Evolutionary conservation across 92 coral and sea anemone genomes (phyloP), one percentile per base, ranked within the genome.

Genomic region (Scolanthus callimorphus): DNA sequence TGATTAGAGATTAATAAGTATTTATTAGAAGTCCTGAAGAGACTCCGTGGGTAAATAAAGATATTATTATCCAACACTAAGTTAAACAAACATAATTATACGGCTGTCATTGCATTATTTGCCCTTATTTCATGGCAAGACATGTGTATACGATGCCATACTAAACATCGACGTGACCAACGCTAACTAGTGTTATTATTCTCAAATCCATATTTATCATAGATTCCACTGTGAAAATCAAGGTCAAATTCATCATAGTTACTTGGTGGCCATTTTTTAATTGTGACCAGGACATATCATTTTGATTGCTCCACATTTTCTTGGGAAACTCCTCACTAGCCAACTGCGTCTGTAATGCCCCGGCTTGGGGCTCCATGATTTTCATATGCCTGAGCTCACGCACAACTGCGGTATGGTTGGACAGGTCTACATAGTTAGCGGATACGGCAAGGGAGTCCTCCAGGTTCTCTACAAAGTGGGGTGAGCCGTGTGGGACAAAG

Each of bases 381-480:
- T 51, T 73, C 58, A 67, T 69, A 8, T 48, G 46, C 17, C 23
- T 50, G 0, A 82, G 74, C 49, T 82, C 89, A 3, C 58, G 74
- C 20, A 76, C 21, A 26, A 70, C 83, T 51, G 39, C 65, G 0
- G 51, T 19, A 26, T 55, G 50, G 60, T 82, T 82, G 0, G 89
- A 75, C 31, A 82, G 44, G 39, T 82, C 89, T 26, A 82, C 78
- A 59, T 60, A 82, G 26, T 76, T 76, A 0, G 78, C 78, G 4
- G 79, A 62, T 10, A 82, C 52, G 0, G 83, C 72, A 43, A 82
- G 53, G 13, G 83, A 82, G 52, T 82, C 89, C 6, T 82, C 89
- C 47, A 82, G 75, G 52, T 79, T 76, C 76, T 82, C 89, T 52
- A 69, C 78, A 39, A 60, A 60, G 58, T 82, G 83, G 39, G 89